phyloP scores from a whole-genome alignment of 2,888 invertebrate species.

The Boloria euphrosyne region DNA sequence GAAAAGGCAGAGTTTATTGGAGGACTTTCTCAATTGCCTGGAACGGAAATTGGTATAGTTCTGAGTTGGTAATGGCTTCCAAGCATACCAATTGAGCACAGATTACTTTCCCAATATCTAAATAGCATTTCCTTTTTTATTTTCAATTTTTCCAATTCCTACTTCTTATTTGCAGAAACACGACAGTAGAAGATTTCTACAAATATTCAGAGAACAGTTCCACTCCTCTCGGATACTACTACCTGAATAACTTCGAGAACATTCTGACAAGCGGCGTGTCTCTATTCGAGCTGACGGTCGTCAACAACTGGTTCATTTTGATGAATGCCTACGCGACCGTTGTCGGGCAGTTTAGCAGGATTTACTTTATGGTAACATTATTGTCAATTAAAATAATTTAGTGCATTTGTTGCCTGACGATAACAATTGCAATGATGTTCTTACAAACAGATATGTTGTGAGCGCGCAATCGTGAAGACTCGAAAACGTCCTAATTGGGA shows the following conservation, averaged over 20 bases:
- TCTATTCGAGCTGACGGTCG: constrained; percentile 93
- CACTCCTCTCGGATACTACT: constrained; percentile 90
- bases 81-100: no score
- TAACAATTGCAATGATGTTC: no score
- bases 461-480: no score
- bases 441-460: no score
- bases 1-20: no score
- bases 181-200: constrained; percentile 93
- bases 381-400: neutral
- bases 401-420: neutral
- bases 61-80: no score
- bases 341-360: constrained; percentile 86
- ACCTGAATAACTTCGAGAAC: constrained; percentile 92
- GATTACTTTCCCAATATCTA: no score
- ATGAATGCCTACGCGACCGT: constrained; percentile 93
- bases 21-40: no score
- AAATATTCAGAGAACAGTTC: constrained; percentile 86
- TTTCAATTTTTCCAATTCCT: neutral
- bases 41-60: no score
- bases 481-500: no score
- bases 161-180: constrained; percentile 81
- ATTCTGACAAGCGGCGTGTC: constrained; percentile 90
- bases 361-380: constrained; percentile 90
- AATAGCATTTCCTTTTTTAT: no score
- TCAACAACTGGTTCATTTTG: constrained; percentile 96